Evolutionary conservation across 2,797 vertebrate genomes (phyloP), one percentile per base, ranked within the genome.

Genomic region (Diplodus puntazzo): DNA sequence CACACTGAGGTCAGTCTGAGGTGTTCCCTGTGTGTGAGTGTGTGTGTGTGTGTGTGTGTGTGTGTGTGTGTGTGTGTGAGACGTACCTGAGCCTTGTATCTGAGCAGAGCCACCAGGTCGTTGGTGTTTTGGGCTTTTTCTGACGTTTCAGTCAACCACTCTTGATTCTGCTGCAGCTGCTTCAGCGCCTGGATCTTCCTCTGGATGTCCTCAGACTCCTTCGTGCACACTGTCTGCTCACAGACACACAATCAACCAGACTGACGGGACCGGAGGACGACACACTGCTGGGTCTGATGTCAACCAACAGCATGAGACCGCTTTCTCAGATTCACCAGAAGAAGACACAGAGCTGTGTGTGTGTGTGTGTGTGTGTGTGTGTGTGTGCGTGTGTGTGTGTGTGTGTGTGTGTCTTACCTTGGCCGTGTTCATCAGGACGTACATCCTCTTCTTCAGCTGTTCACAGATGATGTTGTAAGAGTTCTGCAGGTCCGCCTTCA

Each of bases 341-440:
- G 30, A 34, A 34, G 30, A 34, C 30, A 34, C 30, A 34, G 30
- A 34, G 30, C 30, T 34, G 30, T 30, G 30, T 30, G 30, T 30
- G 30, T 30, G 27, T 27, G 27, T 27, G 27, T 27, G 30, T 30
- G 30, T 30, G 30, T 30, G 30, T 30, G 30, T 34, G 30, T 34
- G 30, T 34, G 30, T 34, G 30, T 7, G 30, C 7, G 30, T 30
- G 30, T 30, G 30, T 30, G 30, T 30, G 30, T 30, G 30, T 30
- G 30, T 30, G 30, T 34, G 30, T 34, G 30, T 34, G 30, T 34
- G 30, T 7, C 52, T n/a, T n/a, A 85, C 86, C 86, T 81, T 39
- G 1, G 53, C 14, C 5, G 74, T 18, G 1, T 13, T 21, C 1
- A 57, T 1, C 11, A 85, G 3, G 0, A 23, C 3, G 0, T 53